Evolutionary conservation across 1,140 invertebrate genomes (phyloP).

Genomic region (Orussus abietinus): DNA sequence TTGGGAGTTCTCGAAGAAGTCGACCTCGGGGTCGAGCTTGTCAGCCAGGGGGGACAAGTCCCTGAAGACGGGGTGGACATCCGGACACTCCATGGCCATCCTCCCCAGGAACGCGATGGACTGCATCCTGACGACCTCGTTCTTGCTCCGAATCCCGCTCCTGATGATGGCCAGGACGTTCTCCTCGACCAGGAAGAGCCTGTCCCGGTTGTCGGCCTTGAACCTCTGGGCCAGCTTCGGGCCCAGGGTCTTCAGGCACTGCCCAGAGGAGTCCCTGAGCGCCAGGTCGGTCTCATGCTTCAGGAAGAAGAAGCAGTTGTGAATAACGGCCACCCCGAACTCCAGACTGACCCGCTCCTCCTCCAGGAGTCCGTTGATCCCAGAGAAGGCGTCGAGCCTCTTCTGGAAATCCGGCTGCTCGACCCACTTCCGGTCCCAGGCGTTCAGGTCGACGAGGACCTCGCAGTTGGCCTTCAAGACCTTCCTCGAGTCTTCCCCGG

Average conservation of each 20-base stretch:
- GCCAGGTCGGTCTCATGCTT: constrained; percentile 77
- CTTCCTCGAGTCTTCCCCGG: constrained; percentile 27
- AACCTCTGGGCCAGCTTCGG: constrained; percentile 57
- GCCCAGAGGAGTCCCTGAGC: constrained; percentile 71
- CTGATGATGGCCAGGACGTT: constrained; percentile 67
- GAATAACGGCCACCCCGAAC: constrained; percentile 68
- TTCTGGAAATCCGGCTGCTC: constrained; percentile 89
- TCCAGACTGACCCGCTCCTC: constrained; percentile 58
- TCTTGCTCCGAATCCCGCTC: constrained; percentile 63
- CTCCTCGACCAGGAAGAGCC: constrained; percentile 68
- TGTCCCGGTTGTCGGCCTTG: constrained; percentile 46
- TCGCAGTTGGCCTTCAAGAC: constrained; percentile 44
- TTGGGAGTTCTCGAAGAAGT: constrained; percentile 91
- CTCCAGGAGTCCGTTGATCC: constrained; percentile 61
- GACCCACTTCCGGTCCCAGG: constrained; percentile 79
- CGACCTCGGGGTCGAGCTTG: constrained; percentile 75
- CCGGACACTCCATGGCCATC: constrained; percentile 67
- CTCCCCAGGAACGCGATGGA: constrained; percentile 73
- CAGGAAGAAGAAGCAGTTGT: constrained; percentile 80
- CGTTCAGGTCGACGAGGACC: constrained; percentile 71
- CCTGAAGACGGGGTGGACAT: constrained; percentile 66
- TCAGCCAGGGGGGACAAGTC: constrained; percentile 71
- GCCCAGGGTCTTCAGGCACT: constrained; percentile 66
- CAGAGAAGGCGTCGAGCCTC: constrained; percentile 69
- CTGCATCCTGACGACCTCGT: constrained; percentile 67